Evolutionary conservation across 2,113 vertebrate genomes (phyloP).

Genomic region (Morone saxatilis): DNA sequence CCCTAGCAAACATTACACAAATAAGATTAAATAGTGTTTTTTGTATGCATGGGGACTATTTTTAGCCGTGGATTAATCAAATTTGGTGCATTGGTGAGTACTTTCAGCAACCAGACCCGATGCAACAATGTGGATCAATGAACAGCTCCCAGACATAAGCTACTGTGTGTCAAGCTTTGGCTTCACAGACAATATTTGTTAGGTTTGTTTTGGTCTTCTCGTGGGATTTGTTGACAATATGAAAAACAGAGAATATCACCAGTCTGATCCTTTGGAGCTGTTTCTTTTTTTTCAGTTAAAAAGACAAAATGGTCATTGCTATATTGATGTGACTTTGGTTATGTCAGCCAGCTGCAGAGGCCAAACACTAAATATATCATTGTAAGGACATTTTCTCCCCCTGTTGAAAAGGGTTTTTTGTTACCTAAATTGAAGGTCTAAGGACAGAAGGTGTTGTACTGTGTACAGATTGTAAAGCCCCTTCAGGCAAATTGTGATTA

Average conservation of each 20-base stretch:
- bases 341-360: not conserved
- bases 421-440: too few species aligned
- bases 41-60: conserved; percentile 1
- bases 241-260: not conserved
- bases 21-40: not conserved
- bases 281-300: not conserved
- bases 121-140: not conserved
- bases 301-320: not conserved
- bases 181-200: not conserved
- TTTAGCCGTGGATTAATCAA: not conserved
- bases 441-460: too few species aligned
- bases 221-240: not conserved
- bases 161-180: not conserved
- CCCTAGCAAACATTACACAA: not conserved
- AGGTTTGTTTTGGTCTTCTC: not conserved
- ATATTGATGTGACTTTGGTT: not conserved
- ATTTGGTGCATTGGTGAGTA: not conserved
- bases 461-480: too few species aligned
- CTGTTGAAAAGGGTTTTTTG: too few species aligned
- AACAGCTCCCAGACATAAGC: not conserved
- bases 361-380: not conserved
- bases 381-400: not conserved
- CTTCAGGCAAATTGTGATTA: too few species aligned
- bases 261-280: not conserved
- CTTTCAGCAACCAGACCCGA: not conserved